Evolutionary conservation across 2,797 vertebrate species (phyloP).

Genomic region (Lophius americanus): DNA sequence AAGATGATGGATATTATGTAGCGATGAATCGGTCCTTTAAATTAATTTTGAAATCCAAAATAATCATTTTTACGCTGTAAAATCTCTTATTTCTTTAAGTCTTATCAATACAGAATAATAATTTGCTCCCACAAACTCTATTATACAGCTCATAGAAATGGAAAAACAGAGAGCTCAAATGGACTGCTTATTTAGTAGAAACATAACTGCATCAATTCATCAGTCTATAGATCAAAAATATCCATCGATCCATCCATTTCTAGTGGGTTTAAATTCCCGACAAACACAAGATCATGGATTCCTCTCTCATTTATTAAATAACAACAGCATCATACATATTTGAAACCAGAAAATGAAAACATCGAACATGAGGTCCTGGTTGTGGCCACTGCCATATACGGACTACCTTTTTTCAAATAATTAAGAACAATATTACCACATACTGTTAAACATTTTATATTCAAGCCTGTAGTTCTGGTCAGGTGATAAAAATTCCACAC

Average conservation of each 20-base stretch:
- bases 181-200: neutral
- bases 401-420: constrained; percentile 32
- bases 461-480: neutral
- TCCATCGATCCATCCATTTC: neutral
- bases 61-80: neutral
- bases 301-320: constrained; percentile 65
- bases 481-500: constrained; percentile 35
- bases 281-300: neutral
- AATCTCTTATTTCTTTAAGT: no score
- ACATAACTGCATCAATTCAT: constrained; percentile 5
- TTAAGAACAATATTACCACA: constrained; percentile 17
- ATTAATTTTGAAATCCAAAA: constrained; percentile 14
- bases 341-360: neutral
- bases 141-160: constrained; percentile 11
- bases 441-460: constrained; percentile 23
- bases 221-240: neutral
- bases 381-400: constrained; percentile 22
- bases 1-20: constrained; percentile 41
- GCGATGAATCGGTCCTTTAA: constrained; percentile 18
- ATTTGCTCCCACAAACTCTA: neutral
- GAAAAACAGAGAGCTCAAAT: neutral
- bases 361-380: constrained; percentile 17
- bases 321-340: no score
- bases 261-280: constrained; percentile 15
- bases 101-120: no score